These are phyloP conservation scores for Cheirogaleus medius DNA, from an alignment of 2,113 vertebrate species.

Conservation along the genomic window DNA sequence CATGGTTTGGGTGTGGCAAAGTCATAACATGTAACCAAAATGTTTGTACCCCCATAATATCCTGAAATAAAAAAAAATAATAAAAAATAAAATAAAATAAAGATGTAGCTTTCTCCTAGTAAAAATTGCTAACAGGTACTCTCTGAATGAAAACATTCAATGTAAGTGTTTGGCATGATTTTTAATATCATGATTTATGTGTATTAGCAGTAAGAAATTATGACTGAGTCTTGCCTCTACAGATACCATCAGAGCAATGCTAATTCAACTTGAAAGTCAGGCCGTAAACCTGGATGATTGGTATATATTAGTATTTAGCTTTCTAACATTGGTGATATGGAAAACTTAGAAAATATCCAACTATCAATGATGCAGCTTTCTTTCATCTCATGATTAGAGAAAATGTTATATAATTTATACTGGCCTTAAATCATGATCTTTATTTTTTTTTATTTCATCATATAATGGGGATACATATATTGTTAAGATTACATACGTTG, in stretches of 20 bases:
- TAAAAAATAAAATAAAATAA: no score
- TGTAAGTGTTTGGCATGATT: background rate
- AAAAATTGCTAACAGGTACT: background rate
- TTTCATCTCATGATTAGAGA: background rate
- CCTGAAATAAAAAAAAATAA: no score
- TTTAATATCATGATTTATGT: background rate
- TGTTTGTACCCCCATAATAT: no score
- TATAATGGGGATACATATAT: no score
- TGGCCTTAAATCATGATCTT: background rate
- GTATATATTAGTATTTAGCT: background rate
- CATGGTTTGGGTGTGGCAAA: no score
- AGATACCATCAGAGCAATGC: background rate
- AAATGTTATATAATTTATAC: background rate
- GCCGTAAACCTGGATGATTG: background rate
- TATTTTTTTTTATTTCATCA: no score
- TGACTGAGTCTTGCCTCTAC: background rate
- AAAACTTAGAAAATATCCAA: background rate
- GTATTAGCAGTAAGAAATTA: background rate
- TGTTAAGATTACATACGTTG: no score
- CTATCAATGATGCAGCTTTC: conserved; percentile 4
- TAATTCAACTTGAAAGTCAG: background rate
- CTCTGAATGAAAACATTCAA: background rate
- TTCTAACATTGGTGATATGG: background rate
- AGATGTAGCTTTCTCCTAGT: background rate
- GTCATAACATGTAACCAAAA: no score